These are phyloP conservation scores for Sesia apiformis DNA, from an alignment of 2,888 invertebrate genomes.

Conservation along the genomic window DNA sequence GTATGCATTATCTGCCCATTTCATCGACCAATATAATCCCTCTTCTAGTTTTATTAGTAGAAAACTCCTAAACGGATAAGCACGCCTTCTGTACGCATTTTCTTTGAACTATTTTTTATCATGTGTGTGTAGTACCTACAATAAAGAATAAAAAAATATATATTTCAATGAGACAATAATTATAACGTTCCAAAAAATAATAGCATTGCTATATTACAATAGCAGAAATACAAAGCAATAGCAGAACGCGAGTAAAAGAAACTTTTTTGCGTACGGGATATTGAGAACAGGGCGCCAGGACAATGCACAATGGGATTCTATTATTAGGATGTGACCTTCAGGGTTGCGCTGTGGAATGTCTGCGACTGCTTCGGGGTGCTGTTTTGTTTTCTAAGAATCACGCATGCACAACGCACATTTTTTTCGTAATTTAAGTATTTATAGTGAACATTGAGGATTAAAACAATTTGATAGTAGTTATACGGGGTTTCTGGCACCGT, in stretches of 20 bases:
- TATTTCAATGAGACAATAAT: no score
- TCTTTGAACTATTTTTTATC: no score
- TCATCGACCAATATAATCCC: no score
- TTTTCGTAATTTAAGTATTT: constrained; percentile 13
- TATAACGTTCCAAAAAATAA: no score
- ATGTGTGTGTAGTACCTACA: no score
- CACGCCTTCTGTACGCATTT: no score
- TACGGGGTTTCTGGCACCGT: background rate
- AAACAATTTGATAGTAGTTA: background rate
- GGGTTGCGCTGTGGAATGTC: constrained; percentile 42
- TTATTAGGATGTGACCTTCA: constrained; percentile 58
- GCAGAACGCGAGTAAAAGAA: background rate
- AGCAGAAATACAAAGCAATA: no score
- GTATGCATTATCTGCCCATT: no score
- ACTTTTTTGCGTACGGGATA: background rate
- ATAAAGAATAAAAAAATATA: no score
- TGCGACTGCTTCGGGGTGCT: constrained; percentile 39
- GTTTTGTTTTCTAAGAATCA: constrained; percentile 64
- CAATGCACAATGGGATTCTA: constrained; percentile 21
- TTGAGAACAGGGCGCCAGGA: background rate
- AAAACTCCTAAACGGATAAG: no score
- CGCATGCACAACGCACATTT: constrained; percentile 49
- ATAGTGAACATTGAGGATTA: background rate
- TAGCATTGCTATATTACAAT: no score
- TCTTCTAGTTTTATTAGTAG: no score